These are phyloP conservation scores for Chelonoidis abingdonii DNA, from an alignment of 2,113 vertebrate genomes.

Conservation along the genomic window DNA sequence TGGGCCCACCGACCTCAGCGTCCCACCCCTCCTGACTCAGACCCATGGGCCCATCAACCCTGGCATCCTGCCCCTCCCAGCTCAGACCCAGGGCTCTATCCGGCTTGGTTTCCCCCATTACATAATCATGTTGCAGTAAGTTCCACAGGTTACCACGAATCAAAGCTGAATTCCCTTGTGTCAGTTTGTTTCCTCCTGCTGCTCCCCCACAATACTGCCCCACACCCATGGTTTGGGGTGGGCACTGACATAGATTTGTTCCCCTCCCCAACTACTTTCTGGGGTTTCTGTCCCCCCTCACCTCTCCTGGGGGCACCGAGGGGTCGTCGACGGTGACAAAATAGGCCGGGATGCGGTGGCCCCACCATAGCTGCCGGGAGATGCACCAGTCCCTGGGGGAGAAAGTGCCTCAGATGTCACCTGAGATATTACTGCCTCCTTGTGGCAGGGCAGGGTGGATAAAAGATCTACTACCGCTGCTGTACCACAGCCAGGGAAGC, in stretches of 20 bases:
- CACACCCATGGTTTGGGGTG: background rate
- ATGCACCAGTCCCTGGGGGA: constrained; percentile 85
- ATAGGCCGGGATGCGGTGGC: constrained; percentile 91
- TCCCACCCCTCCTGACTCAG: background rate
- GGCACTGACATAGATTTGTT: too few relatives aligned
- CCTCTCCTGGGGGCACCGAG: constrained; percentile 85
- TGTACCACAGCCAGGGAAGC: too few relatives aligned
- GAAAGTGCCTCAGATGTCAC: background rate
- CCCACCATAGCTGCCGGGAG: constrained; percentile 95
- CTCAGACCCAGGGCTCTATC: background rate
- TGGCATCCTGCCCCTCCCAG: background rate
- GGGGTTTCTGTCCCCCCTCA: constrained; percentile 22
- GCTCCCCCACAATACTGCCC: background rate
- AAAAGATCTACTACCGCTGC: background rate
- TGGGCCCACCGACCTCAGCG: background rate
- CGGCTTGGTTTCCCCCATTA: background rate
- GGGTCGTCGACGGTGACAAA: constrained; percentile 86
- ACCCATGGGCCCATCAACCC: background rate
- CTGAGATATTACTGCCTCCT: background rate
- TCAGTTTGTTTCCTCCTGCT: background rate
- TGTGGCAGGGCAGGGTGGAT: background rate
- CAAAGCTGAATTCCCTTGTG: background rate
- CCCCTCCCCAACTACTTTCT: background rate
- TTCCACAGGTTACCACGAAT: background rate
- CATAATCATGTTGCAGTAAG: background rate